A percentile compares a stretch with the other conserved stretches of the same genome.
phyloP scores from a whole-genome alignment of 2,888 invertebrate species.

The Yponomeuta cagnagella region DNA sequence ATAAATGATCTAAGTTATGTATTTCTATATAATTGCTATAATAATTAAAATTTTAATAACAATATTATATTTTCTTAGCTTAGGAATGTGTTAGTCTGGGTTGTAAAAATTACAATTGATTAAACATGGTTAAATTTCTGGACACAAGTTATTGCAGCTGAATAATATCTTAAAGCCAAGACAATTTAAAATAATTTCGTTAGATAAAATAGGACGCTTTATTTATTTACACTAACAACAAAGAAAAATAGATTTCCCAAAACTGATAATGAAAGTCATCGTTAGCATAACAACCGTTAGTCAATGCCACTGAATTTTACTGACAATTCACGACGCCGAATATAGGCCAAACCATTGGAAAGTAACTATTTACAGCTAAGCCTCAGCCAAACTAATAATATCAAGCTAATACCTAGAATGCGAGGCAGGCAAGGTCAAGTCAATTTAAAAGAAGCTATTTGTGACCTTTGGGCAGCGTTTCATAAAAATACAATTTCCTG shows the following conservation, averaged over 20 bases:
- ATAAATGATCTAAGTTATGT: neutral
- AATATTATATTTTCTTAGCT: neutral
- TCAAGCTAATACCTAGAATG: too few relatives aligned
- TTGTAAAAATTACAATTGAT: slow-evolving; percentile 10
- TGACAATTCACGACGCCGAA: neutral
- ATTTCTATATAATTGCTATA: slow-evolving; percentile 16
- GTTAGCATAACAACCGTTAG: neutral
- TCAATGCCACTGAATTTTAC: neutral
- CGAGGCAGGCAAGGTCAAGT: too few relatives aligned
- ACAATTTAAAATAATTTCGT: neutral
- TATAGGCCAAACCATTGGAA: neutral
- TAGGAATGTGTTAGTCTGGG: slow-evolving; percentile 17
- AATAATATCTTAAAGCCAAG: neutral
- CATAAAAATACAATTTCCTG: too few relatives aligned
- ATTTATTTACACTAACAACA: neutral
- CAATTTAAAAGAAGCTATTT: too few relatives aligned
- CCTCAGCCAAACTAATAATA: too few relatives aligned
- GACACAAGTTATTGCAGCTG: neutral
- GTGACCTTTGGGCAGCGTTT: too few relatives aligned
- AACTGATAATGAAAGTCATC: neutral
- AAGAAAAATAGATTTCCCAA: neutral
- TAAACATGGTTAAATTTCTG: neutral
- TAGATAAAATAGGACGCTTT: neutral
- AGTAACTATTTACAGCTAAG: neutral
- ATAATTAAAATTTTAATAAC: slow-evolving; percentile 20